A percentile compares a stretch with the other conserved stretches of the same genome.
These are phyloP conservation scores for Tachysurus fulvidraco DNA, from an alignment of 2,113 vertebrate species.

Conservation along the genomic window DNA sequence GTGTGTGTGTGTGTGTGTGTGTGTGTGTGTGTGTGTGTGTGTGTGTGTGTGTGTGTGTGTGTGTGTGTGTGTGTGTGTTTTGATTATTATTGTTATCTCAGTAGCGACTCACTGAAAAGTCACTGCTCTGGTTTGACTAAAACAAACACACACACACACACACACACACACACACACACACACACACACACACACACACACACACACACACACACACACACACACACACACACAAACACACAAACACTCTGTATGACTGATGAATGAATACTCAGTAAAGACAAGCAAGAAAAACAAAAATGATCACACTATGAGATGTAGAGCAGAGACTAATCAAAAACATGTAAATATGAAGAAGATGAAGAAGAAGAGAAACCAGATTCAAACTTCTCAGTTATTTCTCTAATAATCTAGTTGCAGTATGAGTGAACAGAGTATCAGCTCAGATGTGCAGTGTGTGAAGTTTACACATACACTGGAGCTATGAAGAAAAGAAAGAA, in stretches of 20 bases:
- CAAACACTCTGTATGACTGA: background rate
- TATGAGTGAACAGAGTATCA: background rate
- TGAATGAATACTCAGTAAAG: background rate
- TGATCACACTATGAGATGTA: background rate
- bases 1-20: background rate
- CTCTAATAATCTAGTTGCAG: background rate
- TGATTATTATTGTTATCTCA: background rate
- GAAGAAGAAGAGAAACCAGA: background rate
- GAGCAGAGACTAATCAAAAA: background rate
- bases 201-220: background rate
- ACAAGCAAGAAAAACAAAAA: background rate
- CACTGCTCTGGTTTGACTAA: background rate
- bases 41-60: background rate
- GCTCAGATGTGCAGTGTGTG: background rate
- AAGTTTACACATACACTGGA: background rate
- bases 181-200: background rate
- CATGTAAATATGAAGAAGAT: background rate
- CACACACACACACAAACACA: background rate
- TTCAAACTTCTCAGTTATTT: background rate
- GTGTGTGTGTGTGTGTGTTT: background rate
- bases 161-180: background rate
- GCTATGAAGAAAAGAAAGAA: background rate
- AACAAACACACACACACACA: background rate
- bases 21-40: constrained; percentile 1
- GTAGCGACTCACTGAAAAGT: background rate